phyloP scores from a whole-genome alignment of 2,797 vertebrate genomes.

The Aselliscus stoliczkanus region DNA sequence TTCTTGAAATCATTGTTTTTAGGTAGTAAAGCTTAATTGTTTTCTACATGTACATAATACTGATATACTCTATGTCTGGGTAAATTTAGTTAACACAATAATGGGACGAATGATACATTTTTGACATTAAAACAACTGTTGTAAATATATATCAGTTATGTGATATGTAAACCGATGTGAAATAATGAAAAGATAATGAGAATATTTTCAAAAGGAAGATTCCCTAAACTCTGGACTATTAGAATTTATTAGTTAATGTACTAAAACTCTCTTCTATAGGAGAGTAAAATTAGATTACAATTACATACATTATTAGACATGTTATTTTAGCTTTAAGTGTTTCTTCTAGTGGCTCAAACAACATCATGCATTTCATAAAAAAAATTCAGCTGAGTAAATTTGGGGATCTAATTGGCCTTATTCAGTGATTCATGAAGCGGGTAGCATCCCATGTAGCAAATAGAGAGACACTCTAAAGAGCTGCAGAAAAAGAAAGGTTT shows the following conservation, averaged over 20 bases:
- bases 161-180: not conserved
- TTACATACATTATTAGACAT: not conserved
- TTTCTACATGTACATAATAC: not conserved
- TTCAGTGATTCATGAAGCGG: not conserved
- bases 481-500: not conserved
- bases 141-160: not conserved
- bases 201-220: conserved; percentile 26
- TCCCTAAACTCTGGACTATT: not conserved
- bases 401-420: not conserved
- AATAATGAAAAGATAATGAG: conserved; percentile 21
- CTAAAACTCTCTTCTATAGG: not conserved
- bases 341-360: conserved; percentile 18
- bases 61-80: not conserved
- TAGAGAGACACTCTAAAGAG: not conserved
- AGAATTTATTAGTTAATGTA: conserved; percentile 16
- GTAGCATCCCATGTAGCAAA: not conserved
- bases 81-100: not conserved
- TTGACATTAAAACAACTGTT: not conserved
- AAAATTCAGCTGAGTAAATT: not conserved
- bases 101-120: not conserved
- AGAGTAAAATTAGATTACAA: conserved; percentile 13
- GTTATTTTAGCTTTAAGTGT: conserved; percentile 45
- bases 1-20: not conserved
- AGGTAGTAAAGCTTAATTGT: not conserved
- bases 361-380: conserved; percentile 57